Evolutionary conservation across 2,113 vertebrate species (phyloP).

Genomic region (Clupea harengus): DNA sequence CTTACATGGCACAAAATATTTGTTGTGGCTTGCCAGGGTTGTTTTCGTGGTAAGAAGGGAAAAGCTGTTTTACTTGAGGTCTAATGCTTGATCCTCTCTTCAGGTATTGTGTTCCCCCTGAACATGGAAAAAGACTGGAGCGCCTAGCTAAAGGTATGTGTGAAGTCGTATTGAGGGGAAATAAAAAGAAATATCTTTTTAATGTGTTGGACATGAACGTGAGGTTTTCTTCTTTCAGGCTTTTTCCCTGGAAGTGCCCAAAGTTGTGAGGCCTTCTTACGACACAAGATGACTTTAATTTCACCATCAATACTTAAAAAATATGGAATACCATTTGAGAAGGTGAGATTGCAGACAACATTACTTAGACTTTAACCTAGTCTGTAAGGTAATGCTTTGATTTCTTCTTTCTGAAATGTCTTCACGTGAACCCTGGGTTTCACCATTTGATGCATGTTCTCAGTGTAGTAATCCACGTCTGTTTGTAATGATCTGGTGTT

Average conservation of each 20-base stretch:
- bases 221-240: constrained; percentile 65
- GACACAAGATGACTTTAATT: constrained; percentile 98
- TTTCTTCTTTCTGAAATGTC: not conserved
- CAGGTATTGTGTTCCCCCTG: constrained; percentile 94
- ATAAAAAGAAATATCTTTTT: not conserved
- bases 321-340: constrained; percentile 93
- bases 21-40: not conserved
- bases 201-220: not conserved
- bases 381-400: not conserved
- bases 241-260: constrained; percentile 98
- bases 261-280: constrained; percentile 94
- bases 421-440: not conserved
- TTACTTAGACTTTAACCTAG: not conserved
- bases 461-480: not conserved
- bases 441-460: not conserved
- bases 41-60: not conserved
- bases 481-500: not conserved
- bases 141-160: constrained; percentile 90
- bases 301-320: constrained; percentile 95
- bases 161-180: not conserved
- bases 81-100: constrained; percentile 21
- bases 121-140: constrained; percentile 91
- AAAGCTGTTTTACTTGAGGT: not conserved
- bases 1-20: not conserved
- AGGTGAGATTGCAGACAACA: constrained; percentile 68